phyloP scores from a whole-genome alignment of 2,113 vertebrate species.

The Sula dactylatra region DNA sequence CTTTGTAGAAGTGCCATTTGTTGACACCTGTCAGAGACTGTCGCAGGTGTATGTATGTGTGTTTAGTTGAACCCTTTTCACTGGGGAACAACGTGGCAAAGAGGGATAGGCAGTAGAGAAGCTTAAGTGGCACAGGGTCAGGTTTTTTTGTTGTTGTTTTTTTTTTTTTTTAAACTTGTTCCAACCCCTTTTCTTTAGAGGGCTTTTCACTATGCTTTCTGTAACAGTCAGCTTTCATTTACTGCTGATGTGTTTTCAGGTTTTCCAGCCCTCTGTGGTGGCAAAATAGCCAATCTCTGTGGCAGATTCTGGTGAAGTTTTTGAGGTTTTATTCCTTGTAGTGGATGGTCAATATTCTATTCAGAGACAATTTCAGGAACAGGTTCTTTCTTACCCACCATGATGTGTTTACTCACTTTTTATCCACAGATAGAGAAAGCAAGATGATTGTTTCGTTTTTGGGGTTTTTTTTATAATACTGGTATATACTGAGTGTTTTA shows the following conservation, averaged over 20 bases:
- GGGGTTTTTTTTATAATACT: not conserved
- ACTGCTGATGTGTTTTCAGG: not conserved
- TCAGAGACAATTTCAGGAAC: not conserved
- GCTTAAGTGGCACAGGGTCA: not conserved
- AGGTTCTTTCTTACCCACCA: not conserved
- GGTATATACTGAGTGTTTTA: not conserved
- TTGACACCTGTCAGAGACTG: not conserved
- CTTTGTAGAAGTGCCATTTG: not conserved
- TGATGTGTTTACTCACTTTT: not conserved
- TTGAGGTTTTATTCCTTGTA: not conserved
- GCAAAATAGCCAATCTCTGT: not conserved
- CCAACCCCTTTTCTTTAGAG: not conserved
- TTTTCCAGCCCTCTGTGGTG: not conserved
- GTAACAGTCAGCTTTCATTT: not conserved
- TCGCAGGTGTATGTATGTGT: not conserved
- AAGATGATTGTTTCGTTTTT: not conserved
- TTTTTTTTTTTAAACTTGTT: too few species aligned
- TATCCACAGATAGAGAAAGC: not conserved
- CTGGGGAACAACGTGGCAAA: not conserved
- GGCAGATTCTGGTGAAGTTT: not conserved
- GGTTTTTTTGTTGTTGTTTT: not conserved
- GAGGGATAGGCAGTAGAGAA: not conserved
- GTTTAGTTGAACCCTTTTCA: not conserved
- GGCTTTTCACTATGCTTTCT: not conserved
- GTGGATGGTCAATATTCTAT: not conserved